Evolutionary conservation across 92 coral and sea anemone genomes (phyloP).

Genomic region (Muricea muricata): DNA sequence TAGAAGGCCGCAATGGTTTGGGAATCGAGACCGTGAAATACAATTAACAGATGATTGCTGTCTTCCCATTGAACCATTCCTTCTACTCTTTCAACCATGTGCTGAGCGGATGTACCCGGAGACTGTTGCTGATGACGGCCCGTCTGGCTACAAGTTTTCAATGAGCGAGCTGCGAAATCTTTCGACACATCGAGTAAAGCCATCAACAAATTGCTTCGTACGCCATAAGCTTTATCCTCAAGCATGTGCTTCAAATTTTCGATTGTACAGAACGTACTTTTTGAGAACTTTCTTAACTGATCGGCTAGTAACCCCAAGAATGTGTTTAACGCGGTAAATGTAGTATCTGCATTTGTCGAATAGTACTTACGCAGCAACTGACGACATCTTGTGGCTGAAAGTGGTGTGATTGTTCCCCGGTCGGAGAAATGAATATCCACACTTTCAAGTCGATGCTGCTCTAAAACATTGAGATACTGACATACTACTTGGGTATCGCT

Average conservation of each 20-base stretch:
- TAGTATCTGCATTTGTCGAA: conserved; percentile 56
- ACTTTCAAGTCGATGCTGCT: conserved; percentile 57
- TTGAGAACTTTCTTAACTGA: conserved; percentile 76
- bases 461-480: conserved; percentile 75
- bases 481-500: conserved; percentile 80
- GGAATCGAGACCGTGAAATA: conserved; percentile 71
- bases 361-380: conserved; percentile 62
- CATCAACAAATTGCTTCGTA: conserved; percentile 67
- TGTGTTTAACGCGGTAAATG: conserved; percentile 70
- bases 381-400: conserved; percentile 59
- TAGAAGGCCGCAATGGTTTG: conserved; percentile 75
- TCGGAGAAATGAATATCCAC: conserved; percentile 55
- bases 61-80: conserved; percentile 90
- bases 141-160: conserved; percentile 61
- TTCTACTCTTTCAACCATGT: conserved; percentile 75
- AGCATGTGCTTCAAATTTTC: conserved; percentile 66
- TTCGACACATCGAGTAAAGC: conserved; percentile 73
- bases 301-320: conserved; percentile 76
- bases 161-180: conserved; percentile 78
- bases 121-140: conserved; percentile 30
- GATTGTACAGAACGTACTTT: conserved; percentile 72
- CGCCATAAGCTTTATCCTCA: conserved; percentile 57
- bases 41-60: conserved; percentile 75
- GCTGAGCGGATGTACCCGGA: conserved; percentile 60
- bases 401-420: conserved; percentile 38